Conservation (phyloP, 2,113 vertebrate species). For the Erinaceus europaeus region DNA sequence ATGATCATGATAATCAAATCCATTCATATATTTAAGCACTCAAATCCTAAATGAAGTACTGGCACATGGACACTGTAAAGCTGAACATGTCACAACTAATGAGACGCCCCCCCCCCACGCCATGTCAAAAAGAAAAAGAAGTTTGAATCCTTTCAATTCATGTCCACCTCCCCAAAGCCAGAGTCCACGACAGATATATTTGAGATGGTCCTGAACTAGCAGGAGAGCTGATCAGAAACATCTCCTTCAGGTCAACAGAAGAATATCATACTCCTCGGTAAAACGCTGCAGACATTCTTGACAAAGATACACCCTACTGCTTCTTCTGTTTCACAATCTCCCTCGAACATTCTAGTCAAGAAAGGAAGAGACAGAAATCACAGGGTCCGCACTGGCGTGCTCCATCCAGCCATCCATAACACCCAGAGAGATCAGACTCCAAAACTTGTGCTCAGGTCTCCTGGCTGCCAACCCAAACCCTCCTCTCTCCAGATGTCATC, state of each 20-base stretch:
- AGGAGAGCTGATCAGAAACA: background rate
- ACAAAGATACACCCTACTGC: background rate
- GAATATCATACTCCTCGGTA: background rate
- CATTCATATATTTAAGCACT: background rate
- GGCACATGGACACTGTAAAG: background rate
- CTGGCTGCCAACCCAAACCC: too few species aligned
- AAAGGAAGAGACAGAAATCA: background rate
- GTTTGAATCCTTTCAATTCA: background rate
- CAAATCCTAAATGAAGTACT: background rate
- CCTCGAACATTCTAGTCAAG: background rate
- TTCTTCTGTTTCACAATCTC: background rate
- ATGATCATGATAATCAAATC: background rate
- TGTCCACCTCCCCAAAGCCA: background rate
- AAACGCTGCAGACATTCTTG: background rate
- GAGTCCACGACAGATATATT: background rate
- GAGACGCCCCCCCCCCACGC: too few species aligned
- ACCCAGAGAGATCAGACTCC: background rate
- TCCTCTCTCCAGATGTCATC: too few species aligned
- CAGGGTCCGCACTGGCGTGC: background rate
- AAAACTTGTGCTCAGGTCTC: too few species aligned
- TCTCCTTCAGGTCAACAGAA: background rate
- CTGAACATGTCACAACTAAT: background rate
- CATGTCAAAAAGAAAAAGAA: too few species aligned
- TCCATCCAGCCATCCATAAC: background rate
- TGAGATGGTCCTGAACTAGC: too few species aligned